Evolutionary conservation across 1,140 invertebrate genomes (phyloP).

Genomic region (Trichogramma pretiosum): DNA sequence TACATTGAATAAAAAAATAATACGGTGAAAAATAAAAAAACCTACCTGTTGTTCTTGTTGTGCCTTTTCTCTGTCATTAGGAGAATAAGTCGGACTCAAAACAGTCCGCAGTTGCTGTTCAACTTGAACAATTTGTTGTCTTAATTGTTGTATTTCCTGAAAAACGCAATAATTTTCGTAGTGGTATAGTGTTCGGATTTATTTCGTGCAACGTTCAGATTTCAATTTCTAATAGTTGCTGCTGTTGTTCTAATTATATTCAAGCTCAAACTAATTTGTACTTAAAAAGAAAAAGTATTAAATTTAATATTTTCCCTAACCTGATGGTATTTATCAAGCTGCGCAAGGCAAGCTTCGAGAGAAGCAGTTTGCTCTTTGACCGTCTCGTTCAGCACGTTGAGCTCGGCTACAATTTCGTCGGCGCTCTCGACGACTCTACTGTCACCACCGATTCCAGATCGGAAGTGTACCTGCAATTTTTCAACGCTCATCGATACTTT

Average conservation of each 20-base stretch:
- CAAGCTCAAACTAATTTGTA: too few relatives aligned
- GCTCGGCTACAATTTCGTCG: constrained; percentile 56
- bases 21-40: constrained; percentile 25
- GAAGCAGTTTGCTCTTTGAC: constrained; percentile 63
- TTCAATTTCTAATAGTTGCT: too few relatives aligned
- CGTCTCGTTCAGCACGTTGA: constrained; percentile 56
- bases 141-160: constrained; percentile 74
- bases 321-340: constrained; percentile 80
- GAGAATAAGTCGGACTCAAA: constrained; percentile 70
- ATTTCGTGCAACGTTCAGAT: too few relatives aligned
- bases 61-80: constrained; percentile 75
- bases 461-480: constrained; percentile 85
- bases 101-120: constrained; percentile 77
- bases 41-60: constrained; percentile 87
- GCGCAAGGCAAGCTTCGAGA: constrained; percentile 68
- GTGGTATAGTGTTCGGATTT: too few relatives aligned
- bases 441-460: constrained; percentile 70
- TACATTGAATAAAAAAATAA: constrained; percentile 25
- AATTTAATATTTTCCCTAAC: constrained; percentile 41
- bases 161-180: constrained; percentile 28
- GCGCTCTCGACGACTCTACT: constrained; percentile 64
- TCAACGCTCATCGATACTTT: constrained; percentile 87
- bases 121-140: constrained; percentile 72
- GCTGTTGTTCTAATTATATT: too few relatives aligned
- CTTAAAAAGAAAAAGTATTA: too few relatives aligned